phyloP scores from a whole-genome alignment of 2,113 vertebrate species.

The Melanotaenia duboulayi region DNA sequence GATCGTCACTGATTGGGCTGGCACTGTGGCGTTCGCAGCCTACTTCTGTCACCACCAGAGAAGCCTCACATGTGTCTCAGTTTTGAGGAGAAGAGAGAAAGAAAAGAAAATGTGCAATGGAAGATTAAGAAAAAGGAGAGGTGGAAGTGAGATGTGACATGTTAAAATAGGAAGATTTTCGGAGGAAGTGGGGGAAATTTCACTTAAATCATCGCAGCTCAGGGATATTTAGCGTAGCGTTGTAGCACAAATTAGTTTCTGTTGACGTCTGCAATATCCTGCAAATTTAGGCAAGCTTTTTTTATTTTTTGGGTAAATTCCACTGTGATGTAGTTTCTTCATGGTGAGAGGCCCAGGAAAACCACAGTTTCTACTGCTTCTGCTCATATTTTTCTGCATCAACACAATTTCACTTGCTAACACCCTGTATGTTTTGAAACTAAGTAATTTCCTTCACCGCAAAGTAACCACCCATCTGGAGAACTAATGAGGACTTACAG shows the following conservation, averaged over 20 bases:
- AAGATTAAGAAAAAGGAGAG: conserved; percentile 15
- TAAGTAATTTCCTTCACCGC: conserved; percentile 60
- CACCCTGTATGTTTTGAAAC: conserved; percentile 71
- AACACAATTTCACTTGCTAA: conserved; percentile 62
- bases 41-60: conserved; percentile 93
- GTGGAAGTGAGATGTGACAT: conserved; percentile 44
- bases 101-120: not conserved
- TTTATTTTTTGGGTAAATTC: conserved; percentile 59
- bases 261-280: conserved; percentile 41
- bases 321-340: conserved; percentile 58
- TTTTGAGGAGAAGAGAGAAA: conserved; percentile 34
- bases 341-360: conserved; percentile 58
- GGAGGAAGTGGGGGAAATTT: conserved; percentile 57
- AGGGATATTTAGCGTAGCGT: conserved; percentile 30
- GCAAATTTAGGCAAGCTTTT: conserved; percentile 29
- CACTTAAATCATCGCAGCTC: conserved; percentile 17
- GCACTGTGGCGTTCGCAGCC: conserved; percentile 85
- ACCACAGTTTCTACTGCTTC: conserved; percentile 68
- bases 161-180: conserved; percentile 46
- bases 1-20: conserved; percentile 92
- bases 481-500: conserved; percentile 25
- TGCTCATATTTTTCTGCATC: conserved; percentile 49
- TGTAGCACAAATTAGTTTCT: conserved; percentile 39
- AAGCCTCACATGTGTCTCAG: conserved; percentile 88
- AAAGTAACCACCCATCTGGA: conserved; percentile 67